Evolutionary conservation across 2,113 vertebrate genomes (phyloP).

Genomic region (Brienomyrus brachyistius): DNA sequence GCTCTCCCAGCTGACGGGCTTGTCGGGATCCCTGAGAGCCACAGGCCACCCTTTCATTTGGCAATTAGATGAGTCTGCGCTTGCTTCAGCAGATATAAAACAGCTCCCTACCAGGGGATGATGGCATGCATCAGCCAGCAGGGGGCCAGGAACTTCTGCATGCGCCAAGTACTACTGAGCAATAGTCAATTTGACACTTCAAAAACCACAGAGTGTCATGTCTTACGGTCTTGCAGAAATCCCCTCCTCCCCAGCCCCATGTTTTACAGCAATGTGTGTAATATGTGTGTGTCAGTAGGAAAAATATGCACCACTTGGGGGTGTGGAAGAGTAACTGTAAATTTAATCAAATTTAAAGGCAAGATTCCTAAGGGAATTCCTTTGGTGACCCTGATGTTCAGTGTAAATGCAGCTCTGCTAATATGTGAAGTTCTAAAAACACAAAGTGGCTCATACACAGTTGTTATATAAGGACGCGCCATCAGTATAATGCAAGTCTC

Average conservation of each 20-base stretch:
- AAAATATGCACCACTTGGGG: neutral
- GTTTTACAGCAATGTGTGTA: neutral
- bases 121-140: neutral
- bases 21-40: constrained; percentile 16
- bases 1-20: neutral
- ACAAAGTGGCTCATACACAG: neutral
- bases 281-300: neutral
- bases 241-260: neutral
- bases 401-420: neutral
- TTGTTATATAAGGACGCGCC: neutral
- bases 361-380: neutral
- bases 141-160: neutral
- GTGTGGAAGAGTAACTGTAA: neutral
- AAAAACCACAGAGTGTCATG: neutral
- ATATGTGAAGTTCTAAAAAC: neutral
- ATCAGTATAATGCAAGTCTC: neutral
- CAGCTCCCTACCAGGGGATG: neutral
- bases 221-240: neutral
- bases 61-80: constrained; percentile 36
- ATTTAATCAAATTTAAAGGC: neutral
- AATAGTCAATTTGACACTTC: neutral
- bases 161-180: neutral
- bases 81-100: constrained; percentile 14
- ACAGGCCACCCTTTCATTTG: constrained; percentile 35
- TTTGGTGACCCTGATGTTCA: neutral